A percentile compares a stretch with the other conserved stretches of the same genome.
Conservation (phyloP, 2,797 vertebrate genomes). For the Myiothlypis coronata region DNA sequence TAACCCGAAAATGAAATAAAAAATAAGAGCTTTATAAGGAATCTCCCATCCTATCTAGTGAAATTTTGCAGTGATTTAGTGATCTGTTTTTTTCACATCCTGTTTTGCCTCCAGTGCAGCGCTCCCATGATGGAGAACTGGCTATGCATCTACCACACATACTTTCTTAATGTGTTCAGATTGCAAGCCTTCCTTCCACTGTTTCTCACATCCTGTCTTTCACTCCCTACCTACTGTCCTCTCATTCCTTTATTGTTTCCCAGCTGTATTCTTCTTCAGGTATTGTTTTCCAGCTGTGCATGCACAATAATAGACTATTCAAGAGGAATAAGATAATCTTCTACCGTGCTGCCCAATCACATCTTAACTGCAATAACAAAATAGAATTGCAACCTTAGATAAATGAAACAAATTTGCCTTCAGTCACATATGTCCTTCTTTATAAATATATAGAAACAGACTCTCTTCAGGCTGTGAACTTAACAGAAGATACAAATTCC, state of each 20-base stretch:
- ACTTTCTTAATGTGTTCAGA: neutral
- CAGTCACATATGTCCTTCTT: neutral
- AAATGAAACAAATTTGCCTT: neutral
- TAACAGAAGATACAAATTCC: neutral
- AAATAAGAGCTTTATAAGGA: neutral
- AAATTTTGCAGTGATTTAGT: neutral
- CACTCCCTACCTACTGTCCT: neutral
- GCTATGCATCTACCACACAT: neutral
- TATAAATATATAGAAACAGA: neutral
- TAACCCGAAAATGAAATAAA: neutral
- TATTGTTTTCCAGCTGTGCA: neutral
- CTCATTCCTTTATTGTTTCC: neutral
- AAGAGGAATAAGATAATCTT: neutral
- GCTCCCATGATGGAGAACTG: neutral
- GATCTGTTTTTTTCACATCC: neutral
- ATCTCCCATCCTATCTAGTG: neutral
- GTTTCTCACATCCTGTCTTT: neutral
- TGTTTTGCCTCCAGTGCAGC: neutral
- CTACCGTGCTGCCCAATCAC: neutral
- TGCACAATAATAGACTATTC: neutral
- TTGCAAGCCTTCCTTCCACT: neutral
- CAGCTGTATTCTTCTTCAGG: neutral
- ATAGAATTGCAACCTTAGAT: neutral
- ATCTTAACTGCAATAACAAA: neutral
- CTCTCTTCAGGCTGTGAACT: neutral